Base-by-base conservation (phyloP, 2,888 invertebrate species). In the Cetonia aurata region DNA sequence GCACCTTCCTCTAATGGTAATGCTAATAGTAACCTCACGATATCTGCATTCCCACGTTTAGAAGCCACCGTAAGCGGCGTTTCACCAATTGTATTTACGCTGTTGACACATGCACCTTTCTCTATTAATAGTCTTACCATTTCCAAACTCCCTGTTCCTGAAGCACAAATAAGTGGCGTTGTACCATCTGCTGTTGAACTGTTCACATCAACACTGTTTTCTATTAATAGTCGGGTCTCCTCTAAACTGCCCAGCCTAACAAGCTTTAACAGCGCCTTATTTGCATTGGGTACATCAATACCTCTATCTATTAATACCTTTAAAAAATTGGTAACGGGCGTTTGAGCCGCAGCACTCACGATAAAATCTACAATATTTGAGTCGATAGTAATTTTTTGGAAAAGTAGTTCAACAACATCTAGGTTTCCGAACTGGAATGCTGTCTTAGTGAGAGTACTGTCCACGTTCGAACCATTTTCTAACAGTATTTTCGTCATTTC, bases 401-500 rank as follows among this genome's bases (percentile, higher is more conserved):
- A n/a, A n/a, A n/a, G n/a, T n/a, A n/a, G n/a, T n/a, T n/a, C n/a
- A n/a, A n/a, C n/a, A n/a, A n/a, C n/a, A n/a, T n/a, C n/a, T n/a
- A n/a, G n/a, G n/a, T n/a, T n/a, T n/a, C n/a, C n/a, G n/a, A n/a
- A n/a, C n/a, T n/a, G n/a, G n/a, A n/a, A n/a, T n/a, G n/a, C n/a
- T n/a, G n/a, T n/a, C n/a, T n/a, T n/a, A n/a, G n/a, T n/a, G n/a
- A n/a, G n/a, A 6, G n/a, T 8, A 31, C 17, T n/a, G 19, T 53
- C 12, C 1, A 53, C 31, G 0, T 53, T 19, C 4, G 25, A 19
- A 3, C 31, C n/a, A 12, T 53, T 9, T 6, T 25, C 8, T 19
- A 53, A n/a, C n/a, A 53, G 53, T 31, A 53, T 9, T 12, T 53
- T n/a, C 19, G 25, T 12, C 31, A 53, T 53, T 25, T 19, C 31